Percentiles rank a stretch among this genome's conserved stretches.
These are phyloP conservation scores for Drosophila vallismaia DNA, from an alignment of 2,888 invertebrate species.

Conservation along the genomic window DNA sequence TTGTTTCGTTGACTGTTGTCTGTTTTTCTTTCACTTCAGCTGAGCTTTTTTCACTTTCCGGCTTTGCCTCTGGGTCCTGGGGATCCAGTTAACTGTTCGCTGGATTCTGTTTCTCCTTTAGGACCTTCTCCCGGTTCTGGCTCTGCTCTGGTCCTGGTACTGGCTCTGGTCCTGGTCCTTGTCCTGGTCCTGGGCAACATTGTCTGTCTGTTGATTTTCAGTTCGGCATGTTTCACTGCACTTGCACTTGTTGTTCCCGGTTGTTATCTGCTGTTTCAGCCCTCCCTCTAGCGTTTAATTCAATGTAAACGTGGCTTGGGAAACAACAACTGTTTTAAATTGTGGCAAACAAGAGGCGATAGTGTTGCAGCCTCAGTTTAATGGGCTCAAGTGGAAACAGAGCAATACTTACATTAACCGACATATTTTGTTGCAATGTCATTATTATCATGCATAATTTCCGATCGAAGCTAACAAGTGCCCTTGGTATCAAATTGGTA, in stretches of 20 bases:
- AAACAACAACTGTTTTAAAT: conserved; percentile 53
- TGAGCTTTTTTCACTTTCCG: conserved; percentile 75
- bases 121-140: conserved; percentile 14
- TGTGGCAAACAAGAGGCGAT: conserved; percentile 63
- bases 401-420: conserved; percentile 31
- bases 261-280: conserved; percentile 36
- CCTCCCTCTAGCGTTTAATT: conserved; percentile 64
- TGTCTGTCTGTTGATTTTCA: conserved; percentile 75
- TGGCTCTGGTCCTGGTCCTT: too few relatives aligned
- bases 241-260: conserved; percentile 51
- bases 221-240: conserved; percentile 51
- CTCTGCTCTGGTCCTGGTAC: conserved; percentile 1
- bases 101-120: conserved; percentile 15
- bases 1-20: conserved; percentile 64
- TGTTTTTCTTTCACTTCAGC: conserved; percentile 72
- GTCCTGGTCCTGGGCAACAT: conserved; percentile 24
- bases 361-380: conserved; percentile 23
- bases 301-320: conserved; percentile 73
- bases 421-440: conserved; percentile 36
- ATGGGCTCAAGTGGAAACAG: conserved; percentile 15
- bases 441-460: conserved; percentile 22
- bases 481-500: neutral
- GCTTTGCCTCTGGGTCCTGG: conserved; percentile 44
- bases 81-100: neutral
- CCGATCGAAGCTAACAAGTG: neutral